A percentile compares a stretch with the other conserved stretches of the same genome.
phyloP scores from a whole-genome alignment of 2,888 invertebrate species.

The Philereme vetulata region DNA sequence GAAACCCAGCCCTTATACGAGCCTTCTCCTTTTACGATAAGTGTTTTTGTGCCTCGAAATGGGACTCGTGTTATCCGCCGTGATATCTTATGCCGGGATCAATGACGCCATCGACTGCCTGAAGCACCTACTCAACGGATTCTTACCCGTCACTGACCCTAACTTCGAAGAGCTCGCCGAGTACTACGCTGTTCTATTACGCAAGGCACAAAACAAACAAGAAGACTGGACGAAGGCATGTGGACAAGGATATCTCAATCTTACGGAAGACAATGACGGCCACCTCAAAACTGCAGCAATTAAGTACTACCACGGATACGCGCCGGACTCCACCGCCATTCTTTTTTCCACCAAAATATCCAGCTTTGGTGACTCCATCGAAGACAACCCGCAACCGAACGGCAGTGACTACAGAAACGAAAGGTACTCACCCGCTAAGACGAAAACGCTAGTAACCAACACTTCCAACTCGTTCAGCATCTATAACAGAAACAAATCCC shows the following conservation, averaged over 20 bases:
- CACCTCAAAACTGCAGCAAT: slow-evolving; percentile 68
- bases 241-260: slow-evolving; percentile 74
- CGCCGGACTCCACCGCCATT: slow-evolving; percentile 68
- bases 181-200: slow-evolving; percentile 67
- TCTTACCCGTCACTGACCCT: slow-evolving; percentile 68
- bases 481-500: slow-evolving; percentile 72
- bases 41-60: slow-evolving; percentile 69
- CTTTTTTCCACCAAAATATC: slow-evolving; percentile 81
- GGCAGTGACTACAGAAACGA: slow-evolving; percentile 66
- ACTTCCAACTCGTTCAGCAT: slow-evolving; percentile 72
- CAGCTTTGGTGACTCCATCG: slow-evolving; percentile 78
- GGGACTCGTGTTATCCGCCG: slow-evolving; percentile 89
- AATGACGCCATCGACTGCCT: slow-evolving; percentile 86
- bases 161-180: slow-evolving; percentile 70
- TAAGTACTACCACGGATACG: slow-evolving; percentile 70
- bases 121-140: slow-evolving; percentile 75
- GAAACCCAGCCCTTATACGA: slow-evolving; percentile 40
- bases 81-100: slow-evolving; percentile 90
- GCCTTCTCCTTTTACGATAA: slow-evolving; percentile 51
- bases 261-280: slow-evolving; percentile 68
- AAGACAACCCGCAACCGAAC: slow-evolving; percentile 62
- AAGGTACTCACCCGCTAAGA: slow-evolving; percentile 75
- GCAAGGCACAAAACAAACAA: slow-evolving; percentile 58
- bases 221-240: slow-evolving; percentile 67
- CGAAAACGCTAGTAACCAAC: slow-evolving; percentile 71